These are phyloP conservation scores for Lysandra coridon DNA, from an alignment of 2,888 invertebrate species.

Conservation along the genomic window DNA sequence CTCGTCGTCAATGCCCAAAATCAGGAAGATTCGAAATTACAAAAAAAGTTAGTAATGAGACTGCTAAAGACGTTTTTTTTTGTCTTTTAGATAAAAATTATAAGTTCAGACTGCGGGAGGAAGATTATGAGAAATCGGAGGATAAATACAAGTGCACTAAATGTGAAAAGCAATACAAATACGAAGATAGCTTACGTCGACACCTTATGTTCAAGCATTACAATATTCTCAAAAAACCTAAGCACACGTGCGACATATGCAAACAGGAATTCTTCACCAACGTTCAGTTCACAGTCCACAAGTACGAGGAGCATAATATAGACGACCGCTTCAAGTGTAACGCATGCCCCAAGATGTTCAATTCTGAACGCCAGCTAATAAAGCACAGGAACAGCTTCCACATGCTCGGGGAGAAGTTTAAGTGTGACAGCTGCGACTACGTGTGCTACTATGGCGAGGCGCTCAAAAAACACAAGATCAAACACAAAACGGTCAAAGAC, in stretches of 20 bases:
- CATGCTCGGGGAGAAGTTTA: constrained; percentile 62
- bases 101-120: constrained; percentile 52
- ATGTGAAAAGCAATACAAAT: constrained; percentile 55
- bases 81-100: constrained; percentile 52
- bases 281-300: constrained; percentile 56
- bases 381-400: constrained; percentile 64
- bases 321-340: constrained; percentile 64
- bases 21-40: too few species aligned
- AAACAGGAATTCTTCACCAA: constrained; percentile 54
- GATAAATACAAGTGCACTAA: constrained; percentile 49
- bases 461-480: constrained; percentile 65
- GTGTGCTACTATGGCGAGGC: constrained; percentile 57
- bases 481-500: constrained; percentile 66
- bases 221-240: constrained; percentile 45
- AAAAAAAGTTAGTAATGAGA: background rate
- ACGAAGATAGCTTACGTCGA: constrained; percentile 49
- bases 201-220: constrained; percentile 63
- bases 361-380: constrained; percentile 54
- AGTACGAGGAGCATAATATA: constrained; percentile 56
- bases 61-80: constrained; percentile 46
- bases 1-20: too few species aligned
- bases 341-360: constrained; percentile 62
- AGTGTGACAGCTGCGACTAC: constrained; percentile 62
- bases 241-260: constrained; percentile 52
- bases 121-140: constrained; percentile 54